Conservation (phyloP, 2,797 vertebrate genomes). For the Pyrocephalus nanus region DNA sequence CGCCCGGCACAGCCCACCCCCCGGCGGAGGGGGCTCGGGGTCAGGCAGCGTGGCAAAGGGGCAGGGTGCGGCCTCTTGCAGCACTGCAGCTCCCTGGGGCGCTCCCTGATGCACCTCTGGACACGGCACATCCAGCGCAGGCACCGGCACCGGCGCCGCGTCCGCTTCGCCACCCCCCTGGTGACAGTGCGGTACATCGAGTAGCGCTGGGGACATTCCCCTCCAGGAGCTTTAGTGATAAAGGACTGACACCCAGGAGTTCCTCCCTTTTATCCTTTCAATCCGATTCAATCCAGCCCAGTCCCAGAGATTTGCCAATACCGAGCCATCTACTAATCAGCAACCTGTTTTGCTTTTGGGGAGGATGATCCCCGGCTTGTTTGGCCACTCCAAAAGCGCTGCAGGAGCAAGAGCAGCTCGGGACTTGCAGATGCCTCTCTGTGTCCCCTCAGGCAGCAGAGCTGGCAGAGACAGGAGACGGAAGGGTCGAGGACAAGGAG, state of each 20-base stretch:
- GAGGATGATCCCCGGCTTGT: not conserved
- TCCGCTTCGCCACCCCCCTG: not conserved
- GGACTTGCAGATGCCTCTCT: not conserved
- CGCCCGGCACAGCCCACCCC: rapidly evolving
- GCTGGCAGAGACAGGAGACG: no score
- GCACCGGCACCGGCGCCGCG: not conserved
- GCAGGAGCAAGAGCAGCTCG: not conserved
- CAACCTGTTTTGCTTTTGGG: not conserved
- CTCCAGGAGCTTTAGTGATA: not conserved
- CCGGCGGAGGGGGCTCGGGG: not conserved
- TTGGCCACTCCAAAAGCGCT: not conserved
- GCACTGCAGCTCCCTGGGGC: not conserved
- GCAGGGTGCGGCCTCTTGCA: not conserved
- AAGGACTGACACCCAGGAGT: rapidly evolving
- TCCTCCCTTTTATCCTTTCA: no score
- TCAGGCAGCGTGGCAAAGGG: rapidly evolving
- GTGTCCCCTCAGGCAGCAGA: not conserved
- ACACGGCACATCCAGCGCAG: rapidly evolving
- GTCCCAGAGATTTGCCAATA: not conserved
- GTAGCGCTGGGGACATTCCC: rapidly evolving
- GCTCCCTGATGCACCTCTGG: not conserved
- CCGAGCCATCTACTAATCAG: rapidly evolving
- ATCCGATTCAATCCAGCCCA: not conserved
- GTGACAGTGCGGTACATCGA: not conserved
- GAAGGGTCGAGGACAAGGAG: not conserved